Evolutionary conservation across 2,888 invertebrate genomes (phyloP).

Genomic region (Troglohyphantes excavatus): DNA sequence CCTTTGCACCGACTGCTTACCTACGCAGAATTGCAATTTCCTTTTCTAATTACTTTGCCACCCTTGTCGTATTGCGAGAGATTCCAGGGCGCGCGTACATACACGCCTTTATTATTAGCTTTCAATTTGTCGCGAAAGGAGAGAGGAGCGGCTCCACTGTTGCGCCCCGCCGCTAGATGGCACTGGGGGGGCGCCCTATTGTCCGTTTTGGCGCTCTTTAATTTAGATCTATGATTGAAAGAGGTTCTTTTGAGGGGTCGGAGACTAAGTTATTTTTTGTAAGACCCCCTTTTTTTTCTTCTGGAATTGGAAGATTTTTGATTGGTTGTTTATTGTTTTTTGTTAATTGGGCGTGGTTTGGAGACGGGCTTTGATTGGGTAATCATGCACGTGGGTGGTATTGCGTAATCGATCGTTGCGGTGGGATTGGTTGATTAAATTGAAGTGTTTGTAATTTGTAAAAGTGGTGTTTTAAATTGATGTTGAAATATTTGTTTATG

Average conservation of each 20-base stretch:
- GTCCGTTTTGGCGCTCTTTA: conserved; percentile 55
- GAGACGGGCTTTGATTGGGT: not conserved
- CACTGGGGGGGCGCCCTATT: conserved; percentile 54
- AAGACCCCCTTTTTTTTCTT: not conserved
- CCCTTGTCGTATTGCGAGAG: conserved; percentile 64
- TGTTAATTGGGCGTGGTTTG: not conserved
- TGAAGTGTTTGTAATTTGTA: too few relatives aligned
- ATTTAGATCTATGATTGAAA: conserved; percentile 75
- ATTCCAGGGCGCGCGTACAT: conserved; percentile 29
- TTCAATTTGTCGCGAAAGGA: conserved; percentile 74
- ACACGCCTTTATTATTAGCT: conserved; percentile 76
- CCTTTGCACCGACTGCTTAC: conserved; percentile 53
- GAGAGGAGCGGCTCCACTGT: conserved; percentile 27
- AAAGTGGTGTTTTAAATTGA: too few relatives aligned
- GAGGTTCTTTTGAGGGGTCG: conserved; percentile 45
- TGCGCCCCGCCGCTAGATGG: conserved; percentile 49
- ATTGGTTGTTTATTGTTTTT: not conserved
- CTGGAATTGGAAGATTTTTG: not conserved
- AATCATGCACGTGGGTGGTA: not conserved
- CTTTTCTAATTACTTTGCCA: conserved; percentile 77
- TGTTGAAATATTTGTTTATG: too few relatives aligned
- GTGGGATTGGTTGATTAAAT: too few relatives aligned
- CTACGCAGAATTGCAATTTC: conserved; percentile 78
- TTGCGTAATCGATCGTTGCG: not conserved
- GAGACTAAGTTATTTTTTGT: conserved; percentile 26